phyloP scores from a whole-genome alignment of 2,113 vertebrate genomes.

The Paracanthobrama guichenoti region DNA sequence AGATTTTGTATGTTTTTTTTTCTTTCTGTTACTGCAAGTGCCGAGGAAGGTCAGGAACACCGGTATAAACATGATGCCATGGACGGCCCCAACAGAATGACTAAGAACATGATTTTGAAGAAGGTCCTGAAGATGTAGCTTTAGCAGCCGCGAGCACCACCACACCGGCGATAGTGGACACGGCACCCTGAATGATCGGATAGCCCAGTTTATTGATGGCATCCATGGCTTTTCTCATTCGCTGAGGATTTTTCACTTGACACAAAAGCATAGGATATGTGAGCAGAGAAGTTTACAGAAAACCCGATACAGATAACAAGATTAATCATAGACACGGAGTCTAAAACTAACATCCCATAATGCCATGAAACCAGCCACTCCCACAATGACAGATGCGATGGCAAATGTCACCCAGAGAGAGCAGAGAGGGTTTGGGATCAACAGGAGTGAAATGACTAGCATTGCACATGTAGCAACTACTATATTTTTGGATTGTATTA shows the following conservation, averaged over 20 bases:
- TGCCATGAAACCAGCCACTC: conserved; percentile 68
- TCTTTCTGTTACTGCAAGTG: background rate
- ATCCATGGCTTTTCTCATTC: conserved; percentile 61
- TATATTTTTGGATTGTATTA: conserved; percentile 62
- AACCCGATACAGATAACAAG: conserved; percentile 73
- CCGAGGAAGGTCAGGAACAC: conserved; percentile 55
- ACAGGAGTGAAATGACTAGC: conserved; percentile 62
- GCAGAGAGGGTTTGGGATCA: conserved; percentile 68
- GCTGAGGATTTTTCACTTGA: conserved; percentile 57
- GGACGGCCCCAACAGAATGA: conserved; percentile 33
- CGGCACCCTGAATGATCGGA: conserved; percentile 53
- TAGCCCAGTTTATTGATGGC: conserved; percentile 66
- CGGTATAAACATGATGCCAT: conserved; percentile 69
- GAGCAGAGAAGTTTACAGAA: conserved; percentile 68
- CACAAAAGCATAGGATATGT: conserved; percentile 67
- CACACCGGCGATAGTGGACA: conserved; percentile 76
- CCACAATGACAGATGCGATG: conserved; percentile 71
- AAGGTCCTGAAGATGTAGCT: conserved; percentile 68
- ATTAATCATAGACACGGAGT: conserved; percentile 69
- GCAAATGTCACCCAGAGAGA: conserved; percentile 70
- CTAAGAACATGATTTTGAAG: conserved; percentile 74
- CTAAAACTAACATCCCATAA: conserved; percentile 70
- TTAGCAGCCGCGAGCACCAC: conserved; percentile 66
- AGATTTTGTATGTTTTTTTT: too few species aligned
- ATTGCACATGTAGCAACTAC: conserved; percentile 58